Evolutionary conservation across 2,888 invertebrate species (phyloP).

Genomic region (Agrotis puta): DNA sequence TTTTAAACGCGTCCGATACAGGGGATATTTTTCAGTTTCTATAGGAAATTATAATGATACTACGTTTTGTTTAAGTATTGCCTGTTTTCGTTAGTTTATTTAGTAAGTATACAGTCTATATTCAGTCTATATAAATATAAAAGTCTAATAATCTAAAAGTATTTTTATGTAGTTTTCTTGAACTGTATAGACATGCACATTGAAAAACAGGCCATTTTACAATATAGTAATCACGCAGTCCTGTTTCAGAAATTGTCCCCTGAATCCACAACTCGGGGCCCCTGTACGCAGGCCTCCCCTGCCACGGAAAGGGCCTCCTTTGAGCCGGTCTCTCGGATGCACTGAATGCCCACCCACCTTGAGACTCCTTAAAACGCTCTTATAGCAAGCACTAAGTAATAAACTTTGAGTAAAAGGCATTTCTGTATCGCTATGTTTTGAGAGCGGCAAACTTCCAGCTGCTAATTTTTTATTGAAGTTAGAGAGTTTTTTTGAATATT

Average conservation of each 20-base stretch:
- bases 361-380: slow-evolving; percentile 79
- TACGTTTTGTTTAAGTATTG: too few relatives aligned
- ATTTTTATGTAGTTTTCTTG: too few relatives aligned
- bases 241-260: slow-evolving; percentile 12
- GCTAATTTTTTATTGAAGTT: slow-evolving; percentile 38
- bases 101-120: too few relatives aligned
- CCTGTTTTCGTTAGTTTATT: too few relatives aligned
- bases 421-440: slow-evolving; percentile 57
- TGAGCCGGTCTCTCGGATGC: slow-evolving; percentile 82
- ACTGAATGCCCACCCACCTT: slow-evolving; percentile 75
- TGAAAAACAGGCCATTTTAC: background rate
- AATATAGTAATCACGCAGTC: background rate
- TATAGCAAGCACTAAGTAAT: slow-evolving; percentile 76
- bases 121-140: too few relatives aligned
- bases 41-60: too few relatives aligned
- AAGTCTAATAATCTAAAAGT: too few relatives aligned
- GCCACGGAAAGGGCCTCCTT: slow-evolving; percentile 77
- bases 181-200: too few relatives aligned
- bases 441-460: slow-evolving; percentile 24
- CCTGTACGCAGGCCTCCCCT: slow-evolving; percentile 61
- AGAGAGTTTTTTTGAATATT: background rate
- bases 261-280: slow-evolving; percentile 32
- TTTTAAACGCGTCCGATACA: too few relatives aligned
- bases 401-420: slow-evolving; percentile 74
- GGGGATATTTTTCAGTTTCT: too few relatives aligned